A percentile compares a stretch with the other conserved stretches of the same genome.
phyloP scores from a whole-genome alignment of 2,888 invertebrate genomes.

The Meiosimyza decipiens region DNA sequence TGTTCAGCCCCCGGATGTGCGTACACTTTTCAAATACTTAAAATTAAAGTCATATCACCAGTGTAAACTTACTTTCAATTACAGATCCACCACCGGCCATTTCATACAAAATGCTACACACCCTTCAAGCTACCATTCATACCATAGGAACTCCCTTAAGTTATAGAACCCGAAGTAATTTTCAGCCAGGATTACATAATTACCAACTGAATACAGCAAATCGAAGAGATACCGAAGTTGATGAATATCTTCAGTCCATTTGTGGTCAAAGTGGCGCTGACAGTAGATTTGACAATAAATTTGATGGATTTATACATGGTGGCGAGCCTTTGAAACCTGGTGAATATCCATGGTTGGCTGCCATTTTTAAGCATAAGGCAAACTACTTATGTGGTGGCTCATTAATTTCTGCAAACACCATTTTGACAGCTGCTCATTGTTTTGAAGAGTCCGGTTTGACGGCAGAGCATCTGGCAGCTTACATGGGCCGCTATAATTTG shows the following conservation, averaged over 20 bases:
- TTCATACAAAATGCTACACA: too few species aligned
- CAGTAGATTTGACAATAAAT: background rate
- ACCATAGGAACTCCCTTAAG: too few species aligned
- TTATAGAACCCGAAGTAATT: too few species aligned
- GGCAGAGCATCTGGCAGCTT: constrained; percentile 54
- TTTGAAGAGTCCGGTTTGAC: constrained; percentile 48
- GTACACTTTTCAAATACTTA: background rate
- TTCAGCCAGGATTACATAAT: too few species aligned
- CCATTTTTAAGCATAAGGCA: constrained; percentile 57
- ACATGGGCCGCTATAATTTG: constrained; percentile 66
- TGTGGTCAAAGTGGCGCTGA: constrained; percentile 52
- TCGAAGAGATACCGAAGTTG: too few species aligned
- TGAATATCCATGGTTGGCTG: constrained; percentile 76
- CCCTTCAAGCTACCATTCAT: too few species aligned
- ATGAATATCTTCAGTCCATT: constrained; percentile 20
- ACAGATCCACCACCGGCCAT: too few species aligned
- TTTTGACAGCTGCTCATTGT: constrained; percentile 67
- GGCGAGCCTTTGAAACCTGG: constrained; percentile 62
- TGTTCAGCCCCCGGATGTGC: constrained; percentile 70
- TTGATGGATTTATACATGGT: constrained; percentile 49
- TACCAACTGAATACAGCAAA: too few species aligned
- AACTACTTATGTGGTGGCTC: constrained; percentile 61
- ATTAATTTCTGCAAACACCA: constrained; percentile 56
- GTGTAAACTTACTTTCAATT: too few species aligned
- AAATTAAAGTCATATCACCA: too few species aligned